Percentiles rank a stretch among this genome's conserved stretches.
These are phyloP conservation scores for Acipenser ruthenus DNA, from an alignment of 2,797 vertebrate genomes.

Conservation along the genomic window DNA sequence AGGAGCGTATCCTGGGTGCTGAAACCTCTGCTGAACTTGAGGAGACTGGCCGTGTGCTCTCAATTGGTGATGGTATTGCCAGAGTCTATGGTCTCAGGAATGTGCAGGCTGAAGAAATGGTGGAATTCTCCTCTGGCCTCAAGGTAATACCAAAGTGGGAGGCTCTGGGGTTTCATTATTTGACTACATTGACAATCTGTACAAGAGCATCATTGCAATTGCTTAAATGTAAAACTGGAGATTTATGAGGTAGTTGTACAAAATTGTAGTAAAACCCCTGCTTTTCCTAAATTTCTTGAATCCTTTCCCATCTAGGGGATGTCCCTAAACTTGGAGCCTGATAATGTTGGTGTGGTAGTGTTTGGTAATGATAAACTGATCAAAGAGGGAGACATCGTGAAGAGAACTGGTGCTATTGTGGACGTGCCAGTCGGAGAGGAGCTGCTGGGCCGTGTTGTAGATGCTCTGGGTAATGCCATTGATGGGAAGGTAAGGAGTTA, in stretches of 20 bases:
- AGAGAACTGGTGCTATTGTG: slow-evolving; percentile 90
- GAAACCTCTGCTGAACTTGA: slow-evolving; percentile 83
- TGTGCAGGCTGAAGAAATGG: slow-evolving; percentile 98
- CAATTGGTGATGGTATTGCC: slow-evolving; percentile 94
- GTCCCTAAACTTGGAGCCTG: slow-evolving; percentile 96
- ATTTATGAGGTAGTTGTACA: not conserved
- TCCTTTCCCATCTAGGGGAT: slow-evolving; percentile 66
- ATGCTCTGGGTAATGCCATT: slow-evolving; percentile 87
- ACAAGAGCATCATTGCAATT: too few relatives aligned
- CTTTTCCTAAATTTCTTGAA: not conserved
- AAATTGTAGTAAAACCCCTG: not conserved
- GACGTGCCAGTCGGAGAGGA: slow-evolving; percentile 89
- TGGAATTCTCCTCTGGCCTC: slow-evolving; percentile 94
- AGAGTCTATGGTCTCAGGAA: slow-evolving; percentile 92
- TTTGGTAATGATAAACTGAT: slow-evolving; percentile 96
- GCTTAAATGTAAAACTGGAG: too few relatives aligned
- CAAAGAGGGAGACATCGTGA: slow-evolving; percentile 92
- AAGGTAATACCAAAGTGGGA: slow-evolving; percentile 57
- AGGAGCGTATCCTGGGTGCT: slow-evolving; percentile 89
- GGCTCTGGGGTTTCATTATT: not conserved
- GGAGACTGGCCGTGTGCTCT: slow-evolving; percentile 91
- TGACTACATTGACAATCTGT: not conserved
- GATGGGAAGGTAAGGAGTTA: slow-evolving; percentile 79
- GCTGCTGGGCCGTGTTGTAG: slow-evolving; percentile 86
- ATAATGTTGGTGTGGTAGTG: slow-evolving; percentile 95